These are phyloP conservation scores for Tetramorium parvispinum DNA, from an alignment of 1,140 invertebrate genomes.

Conservation along the genomic window DNA sequence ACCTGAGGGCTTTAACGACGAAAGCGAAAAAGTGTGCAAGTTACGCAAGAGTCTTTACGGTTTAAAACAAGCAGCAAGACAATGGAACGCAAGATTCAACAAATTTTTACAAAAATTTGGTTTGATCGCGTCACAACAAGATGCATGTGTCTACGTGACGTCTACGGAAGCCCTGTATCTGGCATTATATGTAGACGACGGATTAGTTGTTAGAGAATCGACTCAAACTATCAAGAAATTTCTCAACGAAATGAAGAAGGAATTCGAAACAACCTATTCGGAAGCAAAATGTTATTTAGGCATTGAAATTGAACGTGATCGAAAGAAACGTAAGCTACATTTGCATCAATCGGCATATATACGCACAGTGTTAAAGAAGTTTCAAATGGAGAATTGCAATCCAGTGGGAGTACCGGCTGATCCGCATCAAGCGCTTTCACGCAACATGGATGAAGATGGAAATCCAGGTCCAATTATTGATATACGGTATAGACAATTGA, in stretches of 20 bases:
- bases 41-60: neutral
- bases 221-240: conserved; percentile 9
- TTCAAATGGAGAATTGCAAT: neutral
- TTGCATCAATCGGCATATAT: neutral
- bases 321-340: neutral
- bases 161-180: neutral
- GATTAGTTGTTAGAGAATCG: neutral
- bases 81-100: conserved; percentile 3
- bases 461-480: neutral
- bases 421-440: neutral
- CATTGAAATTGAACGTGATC: neutral
- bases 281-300: conserved; percentile 15
- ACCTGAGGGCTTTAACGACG: too few species aligned
- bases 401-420: neutral
- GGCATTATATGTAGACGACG: too few species aligned
- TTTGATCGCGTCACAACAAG: neutral
- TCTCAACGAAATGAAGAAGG: neutral
- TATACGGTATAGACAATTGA: neutral
- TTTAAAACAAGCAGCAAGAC: conserved; percentile 8
- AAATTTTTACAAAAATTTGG: neutral
- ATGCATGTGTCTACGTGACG: neutral
- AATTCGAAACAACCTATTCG: conserved; percentile 27
- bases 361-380: neutral
- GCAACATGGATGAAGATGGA: neutral
- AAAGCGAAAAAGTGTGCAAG: too few species aligned